These are phyloP conservation scores for Macaca mulatta DNA, from an alignment of 2,113 vertebrate species.

Conservation along the genomic window DNA sequence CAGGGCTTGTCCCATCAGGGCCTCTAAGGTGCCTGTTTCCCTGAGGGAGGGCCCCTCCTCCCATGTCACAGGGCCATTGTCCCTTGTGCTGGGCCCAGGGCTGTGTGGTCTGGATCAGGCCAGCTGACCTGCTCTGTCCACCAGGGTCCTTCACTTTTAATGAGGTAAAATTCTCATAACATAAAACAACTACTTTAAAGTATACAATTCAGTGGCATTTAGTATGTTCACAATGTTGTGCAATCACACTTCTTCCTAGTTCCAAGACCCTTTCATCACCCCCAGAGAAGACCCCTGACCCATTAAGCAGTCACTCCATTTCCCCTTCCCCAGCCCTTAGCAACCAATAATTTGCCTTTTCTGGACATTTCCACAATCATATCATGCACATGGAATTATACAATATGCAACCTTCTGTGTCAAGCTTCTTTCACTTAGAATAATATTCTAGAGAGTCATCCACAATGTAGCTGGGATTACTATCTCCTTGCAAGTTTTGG, in stretches of 20 bases:
- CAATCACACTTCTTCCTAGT: not conserved
- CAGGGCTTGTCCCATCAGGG: not conserved
- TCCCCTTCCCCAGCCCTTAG: rapidly evolving
- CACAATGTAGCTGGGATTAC: rapidly evolving
- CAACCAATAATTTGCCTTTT: not conserved
- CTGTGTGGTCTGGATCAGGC: not conserved
- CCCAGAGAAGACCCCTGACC: not conserved
- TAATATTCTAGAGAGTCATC: not conserved
- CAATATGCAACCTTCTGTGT: too few relatives aligned
- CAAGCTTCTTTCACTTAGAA: not conserved
- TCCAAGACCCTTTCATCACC: not conserved
- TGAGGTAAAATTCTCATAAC: not conserved
- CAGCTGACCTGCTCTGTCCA: not conserved
- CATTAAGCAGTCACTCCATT: not conserved
- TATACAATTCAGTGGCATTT: not conserved
- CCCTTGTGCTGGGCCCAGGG: too few relatives aligned
- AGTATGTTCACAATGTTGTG: not conserved
- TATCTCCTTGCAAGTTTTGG: not conserved
- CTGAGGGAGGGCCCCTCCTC: not conserved
- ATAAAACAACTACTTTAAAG: not conserved
- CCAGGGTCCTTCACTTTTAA: not conserved
- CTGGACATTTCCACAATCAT: too few relatives aligned
- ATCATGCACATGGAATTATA: not conserved
- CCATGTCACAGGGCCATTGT: not conserved
- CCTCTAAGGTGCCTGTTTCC: not conserved